Conservation (phyloP, 2,797 vertebrate species). For the Gouania willdenowi region DNA sequence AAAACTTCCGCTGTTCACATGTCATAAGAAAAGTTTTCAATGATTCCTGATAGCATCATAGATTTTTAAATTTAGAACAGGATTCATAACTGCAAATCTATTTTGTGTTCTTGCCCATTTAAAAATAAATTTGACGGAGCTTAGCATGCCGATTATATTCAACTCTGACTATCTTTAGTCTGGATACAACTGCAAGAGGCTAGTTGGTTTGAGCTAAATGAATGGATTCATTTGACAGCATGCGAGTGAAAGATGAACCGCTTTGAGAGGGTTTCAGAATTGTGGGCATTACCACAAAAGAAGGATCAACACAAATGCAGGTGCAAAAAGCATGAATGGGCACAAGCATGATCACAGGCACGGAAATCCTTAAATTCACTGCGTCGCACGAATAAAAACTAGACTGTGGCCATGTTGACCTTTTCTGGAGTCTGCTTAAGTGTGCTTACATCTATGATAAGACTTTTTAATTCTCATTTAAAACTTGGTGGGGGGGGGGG, state of each 20-base stretch:
- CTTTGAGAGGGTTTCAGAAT: conserved; percentile 21
- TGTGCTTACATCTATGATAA: too few species aligned
- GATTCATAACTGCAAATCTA: conserved; percentile 14
- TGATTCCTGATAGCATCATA: neutral
- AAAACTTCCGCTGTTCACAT: conserved; percentile 2
- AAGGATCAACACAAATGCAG: conserved; percentile 16
- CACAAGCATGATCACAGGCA: neutral
- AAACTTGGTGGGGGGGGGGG: too few species aligned
- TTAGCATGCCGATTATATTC: conserved; percentile 50
- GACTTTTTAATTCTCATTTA: too few species aligned
- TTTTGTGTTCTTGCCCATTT: conserved; percentile 22
- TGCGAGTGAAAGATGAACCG: conserved; percentile 18
- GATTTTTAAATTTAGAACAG: neutral
- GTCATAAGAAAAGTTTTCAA: neutral
- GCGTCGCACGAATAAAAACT: too few species aligned
- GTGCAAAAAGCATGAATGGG: neutral
- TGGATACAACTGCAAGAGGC: conserved; percentile 41
- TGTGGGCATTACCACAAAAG: conserved; percentile 6
- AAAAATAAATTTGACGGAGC: conserved; percentile 19
- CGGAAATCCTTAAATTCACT: too few species aligned
- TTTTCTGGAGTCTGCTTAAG: too few species aligned
- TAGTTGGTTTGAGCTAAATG: conserved; percentile 19
- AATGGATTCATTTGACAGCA: conserved; percentile 41
- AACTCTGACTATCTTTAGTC: conserved; percentile 13
- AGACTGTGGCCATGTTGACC: too few species aligned